Percentiles rank a stretch among this genome's conserved stretches.
Evolutionary conservation across 2,113 vertebrate species (phyloP).

Genomic region (Cranoglanis bouderius): DNA sequence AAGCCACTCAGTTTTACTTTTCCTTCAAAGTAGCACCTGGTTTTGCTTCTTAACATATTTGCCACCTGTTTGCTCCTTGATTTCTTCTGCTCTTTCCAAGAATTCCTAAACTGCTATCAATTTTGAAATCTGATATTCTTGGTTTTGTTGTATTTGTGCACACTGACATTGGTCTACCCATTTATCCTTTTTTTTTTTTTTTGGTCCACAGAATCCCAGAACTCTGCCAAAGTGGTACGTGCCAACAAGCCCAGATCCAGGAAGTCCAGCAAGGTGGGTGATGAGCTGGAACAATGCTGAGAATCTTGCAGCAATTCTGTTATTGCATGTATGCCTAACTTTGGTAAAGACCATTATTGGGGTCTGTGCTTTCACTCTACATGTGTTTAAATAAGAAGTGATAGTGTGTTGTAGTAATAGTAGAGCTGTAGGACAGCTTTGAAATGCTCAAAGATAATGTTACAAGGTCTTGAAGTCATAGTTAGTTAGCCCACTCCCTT

Average conservation of each 20-base stretch:
- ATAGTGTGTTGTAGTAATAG: neutral
- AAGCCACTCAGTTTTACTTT: neutral
- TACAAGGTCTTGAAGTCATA: neutral
- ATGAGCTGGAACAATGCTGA: neutral
- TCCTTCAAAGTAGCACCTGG: neutral
- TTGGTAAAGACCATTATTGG: neutral
- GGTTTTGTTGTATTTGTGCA: neutral
- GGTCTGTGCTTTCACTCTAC: neutral
- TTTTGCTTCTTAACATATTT: neutral
- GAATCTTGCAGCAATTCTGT: neutral
- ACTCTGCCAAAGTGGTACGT: constrained; percentile 80
- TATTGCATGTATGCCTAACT: neutral
- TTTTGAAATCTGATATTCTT: neutral
- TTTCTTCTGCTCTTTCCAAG: neutral
- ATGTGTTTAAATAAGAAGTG: neutral
- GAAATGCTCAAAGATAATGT: neutral
- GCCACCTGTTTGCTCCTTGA: neutral
- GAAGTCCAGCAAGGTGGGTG: constrained; percentile 85
- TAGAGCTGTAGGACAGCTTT: neutral
- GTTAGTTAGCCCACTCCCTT: too few species aligned
- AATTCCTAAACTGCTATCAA: neutral
- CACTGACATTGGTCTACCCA: neutral
- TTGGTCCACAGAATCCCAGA: constrained; percentile 77
- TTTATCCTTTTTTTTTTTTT: neutral
- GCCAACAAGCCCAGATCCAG: constrained; percentile 80